A percentile compares a stretch with the other conserved stretches of the same genome.
Evolutionary conservation across 2,797 vertebrate species (phyloP).

Genomic region (Geotrypetes seraphini): DNA sequence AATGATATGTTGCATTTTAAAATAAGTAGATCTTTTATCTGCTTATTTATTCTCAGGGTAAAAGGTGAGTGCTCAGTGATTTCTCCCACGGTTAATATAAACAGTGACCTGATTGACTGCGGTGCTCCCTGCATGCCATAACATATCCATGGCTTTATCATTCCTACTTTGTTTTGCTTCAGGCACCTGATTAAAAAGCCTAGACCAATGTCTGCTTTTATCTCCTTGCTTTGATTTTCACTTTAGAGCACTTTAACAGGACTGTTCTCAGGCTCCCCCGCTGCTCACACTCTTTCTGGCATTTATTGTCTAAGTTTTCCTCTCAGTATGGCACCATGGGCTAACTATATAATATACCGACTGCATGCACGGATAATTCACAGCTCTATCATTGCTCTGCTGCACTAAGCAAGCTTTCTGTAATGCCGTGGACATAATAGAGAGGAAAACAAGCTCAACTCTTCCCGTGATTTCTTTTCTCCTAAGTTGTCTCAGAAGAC

Average conservation of each 20-base stretch:
- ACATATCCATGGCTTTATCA: conserved; percentile 25
- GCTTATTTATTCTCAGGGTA: conserved; percentile 25
- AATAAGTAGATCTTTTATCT: conserved; percentile 22
- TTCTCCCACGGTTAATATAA: conserved; percentile 31
- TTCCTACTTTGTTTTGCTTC: conserved; percentile 21
- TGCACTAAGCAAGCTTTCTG: conserved; percentile 33
- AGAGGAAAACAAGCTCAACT: conserved; percentile 33
- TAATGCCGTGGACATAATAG: conserved; percentile 32
- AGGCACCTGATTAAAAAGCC: conserved; percentile 33
- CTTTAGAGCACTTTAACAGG: conserved; percentile 21
- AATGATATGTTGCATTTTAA: conserved; percentile 16
- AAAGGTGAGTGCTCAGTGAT: conserved; percentile 27
- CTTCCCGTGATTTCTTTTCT: conserved; percentile 24
- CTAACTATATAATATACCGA: conserved; percentile 35
- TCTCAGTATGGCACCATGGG: conserved; percentile 20
- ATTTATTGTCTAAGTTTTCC: conserved; percentile 37
- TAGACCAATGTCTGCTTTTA: conserved; percentile 29
- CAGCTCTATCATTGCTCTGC: conserved; percentile 30
- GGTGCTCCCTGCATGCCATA: conserved; percentile 13
- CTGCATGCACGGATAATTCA: conserved; percentile 33
- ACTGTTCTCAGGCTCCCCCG: conserved; percentile 9
- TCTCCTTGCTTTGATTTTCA: conserved; percentile 37
- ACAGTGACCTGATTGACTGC: conserved; percentile 21
- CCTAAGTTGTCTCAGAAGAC: conserved; percentile 7
- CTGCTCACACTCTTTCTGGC: conserved; percentile 21